Evolutionary conservation across 2,113 vertebrate genomes (phyloP).

Genomic region (Pseudopodoces humilis): DNA sequence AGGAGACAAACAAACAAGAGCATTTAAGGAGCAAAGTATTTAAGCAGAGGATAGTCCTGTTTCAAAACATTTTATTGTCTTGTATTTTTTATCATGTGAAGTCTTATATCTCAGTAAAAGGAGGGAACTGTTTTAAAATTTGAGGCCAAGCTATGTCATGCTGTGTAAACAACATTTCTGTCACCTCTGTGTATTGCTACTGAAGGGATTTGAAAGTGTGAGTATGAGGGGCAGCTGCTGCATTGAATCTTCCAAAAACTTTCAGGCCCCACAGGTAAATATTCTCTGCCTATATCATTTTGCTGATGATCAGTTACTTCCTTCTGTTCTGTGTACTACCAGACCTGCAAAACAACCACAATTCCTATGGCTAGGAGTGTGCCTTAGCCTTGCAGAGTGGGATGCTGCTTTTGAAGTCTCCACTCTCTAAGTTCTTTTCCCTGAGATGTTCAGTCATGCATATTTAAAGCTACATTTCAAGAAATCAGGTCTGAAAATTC

Average conservation of each 20-base stretch:
- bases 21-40: neutral
- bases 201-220: neutral
- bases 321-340: neutral
- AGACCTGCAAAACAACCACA: neutral
- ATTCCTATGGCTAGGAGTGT: neutral
- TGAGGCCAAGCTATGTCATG: neutral
- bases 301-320: neutral
- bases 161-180: neutral
- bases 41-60: neutral
- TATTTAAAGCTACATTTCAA: constrained; percentile 31
- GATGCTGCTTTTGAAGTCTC: constrained; percentile 15
- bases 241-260: neutral
- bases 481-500: constrained; percentile 53
- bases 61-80: neutral
- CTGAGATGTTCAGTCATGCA: constrained; percentile 7
- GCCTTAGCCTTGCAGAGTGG: neutral
- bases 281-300: neutral
- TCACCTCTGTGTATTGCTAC: neutral
- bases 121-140: neutral
- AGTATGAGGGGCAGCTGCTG: neutral
- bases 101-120: neutral
- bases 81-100: neutral
- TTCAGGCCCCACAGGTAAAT: neutral
- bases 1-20: neutral
- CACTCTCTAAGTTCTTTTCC: neutral